Conservation (phyloP, 1,140 invertebrate species). For the Hypsibius dujardini region DNA sequence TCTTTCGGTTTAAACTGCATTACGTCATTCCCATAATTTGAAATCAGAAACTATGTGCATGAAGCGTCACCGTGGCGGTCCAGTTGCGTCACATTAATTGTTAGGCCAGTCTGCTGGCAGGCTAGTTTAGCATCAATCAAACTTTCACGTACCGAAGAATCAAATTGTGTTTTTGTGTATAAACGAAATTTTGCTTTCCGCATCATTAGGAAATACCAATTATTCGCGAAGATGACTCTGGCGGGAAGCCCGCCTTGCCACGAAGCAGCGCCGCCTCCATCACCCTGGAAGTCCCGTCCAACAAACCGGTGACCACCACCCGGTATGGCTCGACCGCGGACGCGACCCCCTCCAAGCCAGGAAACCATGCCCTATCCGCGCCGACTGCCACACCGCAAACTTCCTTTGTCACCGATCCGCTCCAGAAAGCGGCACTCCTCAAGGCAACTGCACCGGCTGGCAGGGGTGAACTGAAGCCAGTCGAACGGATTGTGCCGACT, state of each 20-base stretch:
- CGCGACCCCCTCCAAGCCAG: neutral
- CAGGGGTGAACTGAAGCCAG: neutral
- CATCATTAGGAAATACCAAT: constrained; percentile 20
- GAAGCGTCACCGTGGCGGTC: no score
- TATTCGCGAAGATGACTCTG: constrained; percentile 22
- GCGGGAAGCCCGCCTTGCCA: no score
- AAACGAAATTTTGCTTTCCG: no score
- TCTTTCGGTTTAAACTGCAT: no score
- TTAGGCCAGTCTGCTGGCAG: no score
- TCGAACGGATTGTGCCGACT: constrained; percentile 6
- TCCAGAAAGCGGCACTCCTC: neutral
- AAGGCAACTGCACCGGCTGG: neutral
- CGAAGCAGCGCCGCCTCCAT: constrained; percentile 20
- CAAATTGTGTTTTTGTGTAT: no score
- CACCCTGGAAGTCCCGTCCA: constrained; percentile 21
- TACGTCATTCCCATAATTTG: no score
- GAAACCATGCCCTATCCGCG: neutral
- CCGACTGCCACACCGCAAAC: neutral
- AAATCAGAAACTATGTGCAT: no score
- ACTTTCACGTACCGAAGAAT: no score
- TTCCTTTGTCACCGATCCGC: neutral
- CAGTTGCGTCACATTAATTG: no score
- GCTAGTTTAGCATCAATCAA: no score
- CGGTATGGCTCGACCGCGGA: neutral
- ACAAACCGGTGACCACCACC: constrained; percentile 14